Evolutionary conservation across 2,888 invertebrate genomes (phyloP), one percentile per base, ranked within the genome.

Genomic region (Eupithecia tripunctaria): DNA sequence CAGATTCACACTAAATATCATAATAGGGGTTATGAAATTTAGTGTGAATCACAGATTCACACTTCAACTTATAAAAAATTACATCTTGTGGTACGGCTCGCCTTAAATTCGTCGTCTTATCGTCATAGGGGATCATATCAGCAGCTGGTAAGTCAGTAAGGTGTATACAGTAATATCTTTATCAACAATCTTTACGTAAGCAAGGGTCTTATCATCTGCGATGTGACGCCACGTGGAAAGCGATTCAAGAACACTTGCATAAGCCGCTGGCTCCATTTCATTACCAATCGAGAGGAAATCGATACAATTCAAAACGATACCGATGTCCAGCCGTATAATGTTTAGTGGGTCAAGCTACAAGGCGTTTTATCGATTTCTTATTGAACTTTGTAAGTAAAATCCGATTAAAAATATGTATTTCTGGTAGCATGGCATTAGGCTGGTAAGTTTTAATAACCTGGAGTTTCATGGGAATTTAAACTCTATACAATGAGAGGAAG

Each of bases 161-260:
- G 82, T 81, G 81, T 75, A 79, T 78, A 80, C 83, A 73, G 75
- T 73, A n/a, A 70, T 78, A 76, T 83, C 82, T 84, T 84, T 80
- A 82, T 81, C 82, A 85, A 80, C 84, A 84, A 81, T 83, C 81
- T 89, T 90, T 91, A 90, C 89, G 89, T 90, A 92, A 91, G 89
- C 85, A 89, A 89, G 68, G 90, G 87, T 87, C 82, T 89, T 90
- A 89, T 89, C 89, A 88, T 66, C 84, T 76, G 73, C 77, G 79
- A 77, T 82, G 88, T 89, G 89, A 88, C 89, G 89, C 86, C 85
- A 82, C 85, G 90, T 91, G 89, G 90, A 91, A 90, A 92, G 89
- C 90, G 88, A 90, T 89, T 89, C 89, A 91, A 89, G 89, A 91
- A 88, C 88, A 88, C 90, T 79, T 90, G 87, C 88, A 89, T 86